Base-by-base conservation (phyloP, 2,888 invertebrate genomes). In the Stenotaenia linearis region DNA sequence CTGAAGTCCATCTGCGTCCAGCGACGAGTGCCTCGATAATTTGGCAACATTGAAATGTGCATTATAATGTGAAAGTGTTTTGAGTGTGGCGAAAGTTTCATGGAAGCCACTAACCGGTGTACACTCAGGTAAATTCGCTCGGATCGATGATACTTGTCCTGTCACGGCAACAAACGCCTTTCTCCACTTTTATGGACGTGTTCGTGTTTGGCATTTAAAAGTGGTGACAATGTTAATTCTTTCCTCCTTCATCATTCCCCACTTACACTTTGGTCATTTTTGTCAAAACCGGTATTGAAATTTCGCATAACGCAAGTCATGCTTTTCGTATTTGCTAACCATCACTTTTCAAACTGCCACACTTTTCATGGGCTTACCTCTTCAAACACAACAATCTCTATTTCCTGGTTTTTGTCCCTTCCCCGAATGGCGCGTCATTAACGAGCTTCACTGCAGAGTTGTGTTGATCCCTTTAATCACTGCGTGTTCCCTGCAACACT, bases 81-180 rank as follows among this genome's bases (percentile, higher is more conserved):
- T 56, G 56, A 56, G 56, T 9, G 40, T 40, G 15, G 23, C 21
- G 21, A 10, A 69, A 69, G 69, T 69, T 69, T 10, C 10, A 12
- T 69, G 69, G 69, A 25, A 1, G 23, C 69, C 69, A 28, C 69
- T 10, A 15, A 25, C 2, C 0, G n/a, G 5, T 5, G 1, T n/a
- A n/a, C 25, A 15, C 25, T 69, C 69, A 69, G 25, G 28, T 69
- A n/a, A 12, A 69, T 69, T 69, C 25, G 25, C 0, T 12, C n/a
- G 25, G 28, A 69, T 69, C 69, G 69, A 69, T 69, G 69, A 28
- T 23, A 69, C 69, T 69, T 69, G 69, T 25, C 69, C 69, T 69
- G 69, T 69, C 69, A 69, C 69, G 1, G 28, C 4, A 69, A 69
- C 28, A 25, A 12, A 69, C 69, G 69, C 69, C 28, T 69, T 28